A percentile compares a stretch with the other conserved stretches of the same genome.
Evolutionary conservation across 2,113 vertebrate genomes (phyloP).

Genomic region (Percina caprodes): DNA sequence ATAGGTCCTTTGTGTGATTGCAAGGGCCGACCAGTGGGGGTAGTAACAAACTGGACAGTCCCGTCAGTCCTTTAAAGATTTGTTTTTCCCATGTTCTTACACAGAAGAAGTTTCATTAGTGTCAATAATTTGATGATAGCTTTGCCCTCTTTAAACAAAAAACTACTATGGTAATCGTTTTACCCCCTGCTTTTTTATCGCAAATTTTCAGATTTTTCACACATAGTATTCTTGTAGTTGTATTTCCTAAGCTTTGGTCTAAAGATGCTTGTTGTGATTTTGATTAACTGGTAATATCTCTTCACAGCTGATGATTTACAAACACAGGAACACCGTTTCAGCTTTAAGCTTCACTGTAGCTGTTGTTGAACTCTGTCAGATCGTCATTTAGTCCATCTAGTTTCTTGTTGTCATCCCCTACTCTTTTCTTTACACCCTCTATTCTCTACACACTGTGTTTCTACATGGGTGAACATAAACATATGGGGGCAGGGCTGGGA

Average conservation of each 20-base stretch:
- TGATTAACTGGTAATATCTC: neutral
- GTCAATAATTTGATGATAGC: constrained; percentile 11
- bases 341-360: neutral
- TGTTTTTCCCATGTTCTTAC: constrained; percentile 48
- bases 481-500: constrained; percentile 13
- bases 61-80: constrained; percentile 54
- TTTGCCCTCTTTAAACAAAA: too few relatives aligned
- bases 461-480: constrained; percentile 35
- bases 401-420: constrained; percentile 17
- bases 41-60: constrained; percentile 73
- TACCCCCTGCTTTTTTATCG: neutral
- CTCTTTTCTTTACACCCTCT: constrained; percentile 33
- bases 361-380: constrained; percentile 8
- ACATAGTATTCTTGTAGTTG: neutral
- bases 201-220: neutral
- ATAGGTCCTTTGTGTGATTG: constrained; percentile 76
- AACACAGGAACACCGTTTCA: neutral
- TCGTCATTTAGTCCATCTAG: constrained; percentile 10
- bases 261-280: neutral
- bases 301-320: neutral
- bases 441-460: constrained; percentile 12
- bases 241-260: neutral
- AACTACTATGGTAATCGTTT: neutral
- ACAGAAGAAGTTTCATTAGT: constrained; percentile 32
- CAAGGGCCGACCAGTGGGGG: constrained; percentile 65